Conservation (phyloP, 1,140 invertebrate species). For the Stenopsyche tienmushanensis region DNA sequence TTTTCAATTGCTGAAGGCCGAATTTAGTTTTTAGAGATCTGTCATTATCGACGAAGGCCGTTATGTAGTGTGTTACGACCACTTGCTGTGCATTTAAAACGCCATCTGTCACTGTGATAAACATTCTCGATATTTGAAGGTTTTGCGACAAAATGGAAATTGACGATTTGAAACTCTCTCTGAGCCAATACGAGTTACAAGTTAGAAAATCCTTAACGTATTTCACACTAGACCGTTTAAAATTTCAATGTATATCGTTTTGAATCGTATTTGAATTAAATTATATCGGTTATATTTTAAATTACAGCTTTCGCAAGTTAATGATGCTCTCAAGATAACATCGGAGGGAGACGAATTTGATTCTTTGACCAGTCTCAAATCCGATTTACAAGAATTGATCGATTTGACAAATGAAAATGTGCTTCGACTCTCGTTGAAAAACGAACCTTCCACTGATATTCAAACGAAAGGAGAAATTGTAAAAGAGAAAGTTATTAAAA, state of each 20-base stretch:
- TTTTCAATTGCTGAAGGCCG: no score
- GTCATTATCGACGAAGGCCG: no score
- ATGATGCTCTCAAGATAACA: conserved; percentile 56
- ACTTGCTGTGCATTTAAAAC: not conserved
- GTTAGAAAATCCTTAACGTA: not conserved
- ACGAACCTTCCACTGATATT: conserved; percentile 27
- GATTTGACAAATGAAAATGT: conserved; percentile 62
- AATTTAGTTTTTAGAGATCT: no score
- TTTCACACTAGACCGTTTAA: not conserved
- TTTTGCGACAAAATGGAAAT: conserved; percentile 20
- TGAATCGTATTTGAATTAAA: not conserved
- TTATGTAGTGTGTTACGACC: no score
- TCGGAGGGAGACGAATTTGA: conserved; percentile 56
- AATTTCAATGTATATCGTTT: not conserved
- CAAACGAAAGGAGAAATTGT: conserved; percentile 23
- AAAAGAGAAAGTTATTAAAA: conserved; percentile 36
- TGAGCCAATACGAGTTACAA: conserved; percentile 5
- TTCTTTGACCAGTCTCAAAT: conserved; percentile 60
- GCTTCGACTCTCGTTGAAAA: conserved; percentile 44
- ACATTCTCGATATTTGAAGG: no score
- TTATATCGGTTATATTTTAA: conserved; percentile 26
- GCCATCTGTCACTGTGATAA: not conserved
- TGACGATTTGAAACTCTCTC: conserved; percentile 5
- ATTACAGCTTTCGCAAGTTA: conserved; percentile 63
- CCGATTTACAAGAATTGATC: conserved; percentile 66